Evolutionary conservation across 2,113 vertebrate genomes (phyloP), one percentile per base, ranked within the genome.

Genomic region (Castor canadensis): DNA sequence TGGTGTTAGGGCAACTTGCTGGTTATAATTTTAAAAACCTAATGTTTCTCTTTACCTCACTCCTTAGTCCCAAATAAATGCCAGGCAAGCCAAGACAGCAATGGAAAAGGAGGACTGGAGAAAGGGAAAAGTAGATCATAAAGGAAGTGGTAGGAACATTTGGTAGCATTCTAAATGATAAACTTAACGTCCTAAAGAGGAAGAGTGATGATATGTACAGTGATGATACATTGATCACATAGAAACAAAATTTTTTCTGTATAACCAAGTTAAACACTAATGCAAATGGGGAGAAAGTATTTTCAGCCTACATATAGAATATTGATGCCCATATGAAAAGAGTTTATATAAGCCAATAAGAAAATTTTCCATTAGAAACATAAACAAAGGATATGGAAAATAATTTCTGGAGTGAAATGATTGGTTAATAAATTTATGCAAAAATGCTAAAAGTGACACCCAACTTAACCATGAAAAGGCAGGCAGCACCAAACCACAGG

Each of bases 341-440:
- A 92, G 35, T 60, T 89, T 80, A 60, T 26, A 16, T 89, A 94
- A 89, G 47, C 32, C 81, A 73, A 32, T 87, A 83, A 89, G 76
- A 76, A 69, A 89, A 75, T 45, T 80, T 52, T 76, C 32, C 32
- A 80, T 40, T 69, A 20, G 87, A 82, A 72, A 91, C 28, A 77
- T 43, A 79, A 12, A 9, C 32, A 77, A 87, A 83, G 17, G n/a
- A 62, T 62, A 20, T 56, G 56, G 52, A 96, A 91, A 80, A 85
- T 80, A 85, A 49, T 62, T 52, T 28, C 38, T 16, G 72, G 35
- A 30, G 67, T 79, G 40, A 88, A 95, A 83, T 80, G 49, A 49
- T 72, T 84, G 28, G 7, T 58, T 79, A 79, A 67, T 79, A 77
- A n/a, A 5, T 17, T 87, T 52, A 60, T 66, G 4, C 54, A 66